A percentile compares a stretch with the other conserved stretches of the same genome.
Evolutionary conservation across 1,140 invertebrate species (phyloP).

Genomic region (Brachionus koreanus): DNA sequence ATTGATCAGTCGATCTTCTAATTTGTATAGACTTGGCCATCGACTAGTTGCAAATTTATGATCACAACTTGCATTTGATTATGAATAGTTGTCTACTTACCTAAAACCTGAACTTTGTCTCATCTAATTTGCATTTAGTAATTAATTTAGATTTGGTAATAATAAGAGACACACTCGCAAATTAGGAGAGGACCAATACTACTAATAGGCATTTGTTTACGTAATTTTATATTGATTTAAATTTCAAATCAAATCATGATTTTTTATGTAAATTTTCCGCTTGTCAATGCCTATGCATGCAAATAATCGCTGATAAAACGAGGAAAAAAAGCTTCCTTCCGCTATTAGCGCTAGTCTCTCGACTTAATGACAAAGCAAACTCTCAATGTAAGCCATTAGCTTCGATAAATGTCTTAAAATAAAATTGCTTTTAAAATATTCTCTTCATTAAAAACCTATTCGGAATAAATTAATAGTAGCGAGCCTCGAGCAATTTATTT

Average conservation of each 20-base stretch:
- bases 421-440: not conserved
- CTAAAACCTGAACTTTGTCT: not conserved
- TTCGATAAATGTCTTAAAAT: not conserved
- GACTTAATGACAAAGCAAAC: too few relatives aligned
- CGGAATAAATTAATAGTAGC: not conserved
- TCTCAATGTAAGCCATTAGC: not conserved
- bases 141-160: not conserved
- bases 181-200: not conserved
- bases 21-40: not conserved
- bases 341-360: too few relatives aligned
- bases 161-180: not conserved
- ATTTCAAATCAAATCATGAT: constrained; percentile 25
- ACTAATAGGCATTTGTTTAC: not conserved
- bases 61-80: constrained; percentile 1
- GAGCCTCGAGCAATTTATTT: not conserved
- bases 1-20: not conserved
- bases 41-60: not conserved
- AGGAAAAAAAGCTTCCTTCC: not conserved
- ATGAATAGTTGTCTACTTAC: not conserved
- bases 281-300: constrained; percentile 23
- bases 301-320: not conserved
- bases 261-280: constrained; percentile 36
- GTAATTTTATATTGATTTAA: constrained; percentile 35
- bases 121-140: constrained; percentile 19
- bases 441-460: not conserved